Percentiles rank a stretch among this genome's conserved stretches.
phyloP scores from a whole-genome alignment of 2,797 vertebrate species.

The Gila robusta region DNA sequence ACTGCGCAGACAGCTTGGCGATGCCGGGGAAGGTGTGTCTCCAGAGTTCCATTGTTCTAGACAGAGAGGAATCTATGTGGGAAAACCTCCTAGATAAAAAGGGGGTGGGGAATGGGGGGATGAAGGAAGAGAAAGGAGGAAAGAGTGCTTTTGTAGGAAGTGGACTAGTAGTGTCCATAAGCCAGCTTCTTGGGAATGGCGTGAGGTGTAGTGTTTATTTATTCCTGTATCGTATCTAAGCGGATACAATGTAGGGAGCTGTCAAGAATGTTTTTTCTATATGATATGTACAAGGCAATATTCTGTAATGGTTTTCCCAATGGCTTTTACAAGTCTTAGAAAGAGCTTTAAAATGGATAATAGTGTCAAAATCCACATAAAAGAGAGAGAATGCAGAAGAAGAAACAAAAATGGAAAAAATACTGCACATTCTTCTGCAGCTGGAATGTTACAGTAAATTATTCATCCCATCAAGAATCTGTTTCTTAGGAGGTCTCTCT shows the following conservation, averaged over 20 bases:
- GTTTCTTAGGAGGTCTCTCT: constrained; percentile 46
- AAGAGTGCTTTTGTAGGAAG: constrained; percentile 52
- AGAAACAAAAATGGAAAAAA: constrained; percentile 29
- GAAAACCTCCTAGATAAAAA: constrained; percentile 53
- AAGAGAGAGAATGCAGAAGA: constrained; percentile 19
- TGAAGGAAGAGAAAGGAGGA: constrained; percentile 52
- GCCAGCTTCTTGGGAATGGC: constrained; percentile 7
- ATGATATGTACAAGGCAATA: constrained; percentile 16
- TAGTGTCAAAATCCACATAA: constrained; percentile 29
- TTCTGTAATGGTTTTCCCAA: constrained; percentile 20
- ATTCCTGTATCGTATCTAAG: constrained; percentile 20
- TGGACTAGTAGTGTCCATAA: constrained; percentile 42
- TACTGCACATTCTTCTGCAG: constrained; percentile 48
- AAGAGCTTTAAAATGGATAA: constrained; percentile 21
- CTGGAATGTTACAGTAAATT: constrained; percentile 55
- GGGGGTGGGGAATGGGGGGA: constrained; percentile 29
- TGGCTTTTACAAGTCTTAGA: constrained; percentile 38
- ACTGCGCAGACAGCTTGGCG: constrained; percentile 64
- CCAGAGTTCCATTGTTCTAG: constrained; percentile 63
- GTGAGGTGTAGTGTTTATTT: constrained; percentile 22
- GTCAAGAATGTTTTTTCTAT: constrained; percentile 10
- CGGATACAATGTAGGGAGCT: constrained; percentile 3
- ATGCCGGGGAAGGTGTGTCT: constrained; percentile 63
- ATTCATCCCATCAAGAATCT: constrained; percentile 58
- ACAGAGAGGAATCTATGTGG: constrained; percentile 44